phyloP scores from a whole-genome alignment of 2,888 invertebrate species.

The Agrotis exclamationis region DNA sequence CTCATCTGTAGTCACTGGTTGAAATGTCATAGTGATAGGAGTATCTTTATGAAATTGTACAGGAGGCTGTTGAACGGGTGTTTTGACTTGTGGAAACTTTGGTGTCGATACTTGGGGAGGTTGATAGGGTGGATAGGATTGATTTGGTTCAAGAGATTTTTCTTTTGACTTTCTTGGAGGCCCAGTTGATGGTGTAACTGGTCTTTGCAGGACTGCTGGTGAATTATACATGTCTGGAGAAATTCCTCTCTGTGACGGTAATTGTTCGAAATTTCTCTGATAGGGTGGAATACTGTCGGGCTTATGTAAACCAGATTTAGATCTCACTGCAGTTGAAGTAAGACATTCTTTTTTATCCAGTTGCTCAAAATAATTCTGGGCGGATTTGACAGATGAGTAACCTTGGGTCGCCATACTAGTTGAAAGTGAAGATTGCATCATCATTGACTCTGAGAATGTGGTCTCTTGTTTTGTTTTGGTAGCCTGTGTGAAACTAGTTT shows the following conservation, averaged over 20 bases:
- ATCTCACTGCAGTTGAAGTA: constrained; percentile 79
- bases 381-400: constrained; percentile 82
- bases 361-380: constrained; percentile 85
- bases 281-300: constrained; percentile 92
- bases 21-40: constrained; percentile 92
- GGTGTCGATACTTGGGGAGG: constrained; percentile 71
- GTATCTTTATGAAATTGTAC: constrained; percentile 87
- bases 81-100: constrained; percentile 65
- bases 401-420: constrained; percentile 75
- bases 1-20: constrained; percentile 92
- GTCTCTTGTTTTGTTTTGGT: constrained; percentile 77
- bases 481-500: constrained; percentile 79
- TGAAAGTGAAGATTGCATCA: constrained; percentile 74
- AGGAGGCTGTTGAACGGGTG: constrained; percentile 68
- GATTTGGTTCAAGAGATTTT: constrained; percentile 78
- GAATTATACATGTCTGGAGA: constrained; percentile 90
- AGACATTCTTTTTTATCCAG: constrained; percentile 83
- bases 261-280: constrained; percentile 92
- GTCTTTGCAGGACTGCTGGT: constrained; percentile 83
- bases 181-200: constrained; percentile 85
- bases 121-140: constrained; percentile 63
- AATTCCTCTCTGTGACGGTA: constrained; percentile 91
- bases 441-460: constrained; percentile 76
- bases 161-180: constrained; percentile 80
- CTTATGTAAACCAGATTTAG: constrained; percentile 91